These are phyloP conservation scores for Drosophila pegasa DNA, from an alignment of 2,888 invertebrate genomes.

Conservation along the genomic window DNA sequence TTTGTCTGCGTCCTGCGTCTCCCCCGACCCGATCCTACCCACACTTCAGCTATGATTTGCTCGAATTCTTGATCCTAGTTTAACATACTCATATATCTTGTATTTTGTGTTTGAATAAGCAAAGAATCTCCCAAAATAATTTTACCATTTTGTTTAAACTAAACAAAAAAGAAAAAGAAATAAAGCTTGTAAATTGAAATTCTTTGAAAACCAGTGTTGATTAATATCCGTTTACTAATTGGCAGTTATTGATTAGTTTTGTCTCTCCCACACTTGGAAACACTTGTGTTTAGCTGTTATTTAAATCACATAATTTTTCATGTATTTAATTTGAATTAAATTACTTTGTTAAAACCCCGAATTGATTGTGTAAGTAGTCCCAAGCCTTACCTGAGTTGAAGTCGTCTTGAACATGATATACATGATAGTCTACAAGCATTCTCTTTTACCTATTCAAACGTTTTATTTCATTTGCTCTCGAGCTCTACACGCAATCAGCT, in stretches of 20 bases:
- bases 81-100: slow-evolving; percentile 14
- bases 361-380: neutral
- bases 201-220: slow-evolving; percentile 24
- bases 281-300: neutral
- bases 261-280: neutral
- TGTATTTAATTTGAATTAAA: neutral
- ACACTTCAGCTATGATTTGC: slow-evolving; percentile 59
- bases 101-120: slow-evolving; percentile 30
- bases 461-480: neutral
- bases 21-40: neutral
- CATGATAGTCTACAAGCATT: neutral
- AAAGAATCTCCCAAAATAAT: slow-evolving; percentile 33
- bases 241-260: slow-evolving; percentile 13
- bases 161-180: slow-evolving; percentile 50
- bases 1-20: slow-evolving; percentile 3
- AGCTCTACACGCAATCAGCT: slow-evolving; percentile 9
- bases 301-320: neutral
- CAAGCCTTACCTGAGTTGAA: neutral
- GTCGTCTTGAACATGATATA: neutral
- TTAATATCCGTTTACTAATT: slow-evolving; percentile 17
- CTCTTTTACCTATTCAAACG: neutral
- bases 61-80: slow-evolving; percentile 33
- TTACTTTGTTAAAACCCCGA: neutral
- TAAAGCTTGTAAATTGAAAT: slow-evolving; percentile 76
- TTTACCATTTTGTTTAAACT: slow-evolving; percentile 42